These are phyloP conservation scores for Cephalopachus bancanus DNA, from an alignment of 2,797 vertebrate species.

Conservation along the genomic window DNA sequence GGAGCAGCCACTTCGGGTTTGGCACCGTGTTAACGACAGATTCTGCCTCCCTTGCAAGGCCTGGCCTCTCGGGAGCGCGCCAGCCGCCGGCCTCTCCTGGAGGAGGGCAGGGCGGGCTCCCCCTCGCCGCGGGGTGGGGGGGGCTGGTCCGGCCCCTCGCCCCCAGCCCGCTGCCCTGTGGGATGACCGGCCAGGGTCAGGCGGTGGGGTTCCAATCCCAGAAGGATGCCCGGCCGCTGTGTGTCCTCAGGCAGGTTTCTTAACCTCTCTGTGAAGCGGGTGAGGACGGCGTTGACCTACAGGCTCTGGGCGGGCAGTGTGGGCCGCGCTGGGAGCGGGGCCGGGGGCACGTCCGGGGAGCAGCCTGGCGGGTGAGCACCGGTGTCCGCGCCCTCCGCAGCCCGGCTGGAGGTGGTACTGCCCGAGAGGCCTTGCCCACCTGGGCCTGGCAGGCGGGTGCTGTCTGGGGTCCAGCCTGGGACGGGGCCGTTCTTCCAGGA, in stretches of 20 bases:
- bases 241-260: not conserved
- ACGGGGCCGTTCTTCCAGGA: not conserved
- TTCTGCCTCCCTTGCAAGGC: slow-evolving; percentile 86
- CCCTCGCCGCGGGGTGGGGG: not conserved
- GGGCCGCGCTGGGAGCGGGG: too few relatives aligned
- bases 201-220: accelerated
- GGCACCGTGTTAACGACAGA: slow-evolving; percentile 90
- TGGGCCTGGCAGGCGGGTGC: not conserved
- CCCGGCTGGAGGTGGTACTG: accelerated
- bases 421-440: not conserved
- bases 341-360: too few relatives aligned
- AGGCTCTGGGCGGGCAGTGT: too few relatives aligned
- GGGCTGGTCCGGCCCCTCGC: not conserved
- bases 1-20: slow-evolving; percentile 92
- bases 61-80: slow-evolving; percentile 50
- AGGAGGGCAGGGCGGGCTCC: not conserved
- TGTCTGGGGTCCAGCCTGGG: not conserved
- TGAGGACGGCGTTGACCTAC: too few relatives aligned
- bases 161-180: not conserved
- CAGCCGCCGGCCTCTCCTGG: slow-evolving; percentile 37
- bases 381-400: accelerated
- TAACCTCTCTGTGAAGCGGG: not conserved
- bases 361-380: not conserved
- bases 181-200: not conserved
- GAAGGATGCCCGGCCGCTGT: not conserved